Conservation (phyloP, 2,888 invertebrate species). For the Meiosimyza decipiens region DNA sequence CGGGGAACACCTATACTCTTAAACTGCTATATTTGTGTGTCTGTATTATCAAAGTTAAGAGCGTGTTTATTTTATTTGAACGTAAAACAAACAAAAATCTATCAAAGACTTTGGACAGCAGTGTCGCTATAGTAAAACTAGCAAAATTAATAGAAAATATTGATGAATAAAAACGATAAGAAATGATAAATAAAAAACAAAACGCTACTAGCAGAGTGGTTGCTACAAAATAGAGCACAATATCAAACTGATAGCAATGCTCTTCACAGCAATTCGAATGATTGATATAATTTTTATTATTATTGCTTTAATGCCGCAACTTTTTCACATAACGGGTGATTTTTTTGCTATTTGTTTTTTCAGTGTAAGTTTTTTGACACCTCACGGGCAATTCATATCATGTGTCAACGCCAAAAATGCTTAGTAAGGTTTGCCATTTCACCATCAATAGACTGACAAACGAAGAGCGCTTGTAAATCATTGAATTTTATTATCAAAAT, state of each 20-base stretch:
- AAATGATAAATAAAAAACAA: conserved; percentile 23
- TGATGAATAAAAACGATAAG: conserved; percentile 14
- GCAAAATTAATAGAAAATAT: conserved; percentile 1
- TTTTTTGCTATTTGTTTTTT: no score
- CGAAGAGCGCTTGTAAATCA: no score
- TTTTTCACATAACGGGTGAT: no score
- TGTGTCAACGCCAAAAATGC: no score
- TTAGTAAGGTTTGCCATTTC: no score
- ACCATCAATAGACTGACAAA: no score
- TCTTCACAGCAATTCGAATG: conserved; percentile 7
- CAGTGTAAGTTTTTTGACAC: no score
- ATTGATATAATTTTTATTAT: conserved; percentile 4
- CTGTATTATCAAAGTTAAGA: background rate
- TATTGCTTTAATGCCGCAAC: background rate
- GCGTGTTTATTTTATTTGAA: conserved; percentile 8
- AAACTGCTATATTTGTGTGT: background rate
- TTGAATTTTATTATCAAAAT: no score
- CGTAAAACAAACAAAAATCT: background rate
- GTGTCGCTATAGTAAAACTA: background rate
- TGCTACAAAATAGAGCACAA: conserved; percentile 7
- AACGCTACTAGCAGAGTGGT: conserved; percentile 2
- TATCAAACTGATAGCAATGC: background rate
- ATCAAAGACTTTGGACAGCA: background rate
- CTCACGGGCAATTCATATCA: no score
- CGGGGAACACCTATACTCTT: background rate